Percentiles rank a stretch among this genome's conserved stretches.
Evolutionary conservation across 2,888 invertebrate species (phyloP).

Genomic region (Chelonus formosanus): DNA sequence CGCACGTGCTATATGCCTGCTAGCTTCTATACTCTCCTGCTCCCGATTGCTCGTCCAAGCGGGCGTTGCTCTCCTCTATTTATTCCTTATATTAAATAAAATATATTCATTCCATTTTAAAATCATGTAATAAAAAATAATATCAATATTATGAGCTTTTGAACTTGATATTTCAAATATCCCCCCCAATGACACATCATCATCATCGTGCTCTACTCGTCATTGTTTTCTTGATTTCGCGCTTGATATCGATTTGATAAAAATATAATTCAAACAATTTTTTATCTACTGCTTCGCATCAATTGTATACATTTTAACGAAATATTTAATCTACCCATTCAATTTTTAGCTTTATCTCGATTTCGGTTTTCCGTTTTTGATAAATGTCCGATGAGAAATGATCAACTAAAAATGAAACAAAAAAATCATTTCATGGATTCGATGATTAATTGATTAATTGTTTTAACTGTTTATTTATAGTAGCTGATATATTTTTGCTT

Average conservation of each 20-base stretch:
- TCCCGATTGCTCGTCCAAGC: slow-evolving; percentile 1
- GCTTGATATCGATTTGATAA: slow-evolving; percentile 22
- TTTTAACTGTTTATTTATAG: too few relatives aligned
- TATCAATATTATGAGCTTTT: not conserved
- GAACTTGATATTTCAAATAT: too few relatives aligned
- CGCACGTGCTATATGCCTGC: slow-evolving; percentile 39
- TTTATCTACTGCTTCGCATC: slow-evolving; percentile 17
- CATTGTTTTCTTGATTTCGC: slow-evolving; percentile 4
- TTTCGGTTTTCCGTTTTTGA: slow-evolving; percentile 48
- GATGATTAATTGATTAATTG: too few relatives aligned
- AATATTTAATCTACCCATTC: slow-evolving; percentile 20
- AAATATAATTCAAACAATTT: slow-evolving; percentile 15
- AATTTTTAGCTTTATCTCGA: slow-evolving; percentile 19
- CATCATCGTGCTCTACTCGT: not conserved
- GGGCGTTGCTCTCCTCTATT: slow-evolving; percentile 13
- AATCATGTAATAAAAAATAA: not conserved
- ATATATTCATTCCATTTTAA: too few relatives aligned
- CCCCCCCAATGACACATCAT: too few relatives aligned
- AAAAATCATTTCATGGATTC: too few relatives aligned
- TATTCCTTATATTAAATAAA: not conserved
- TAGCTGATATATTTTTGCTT: too few relatives aligned
- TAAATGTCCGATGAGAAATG: slow-evolving; percentile 40
- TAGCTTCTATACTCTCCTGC: slow-evolving; percentile 13
- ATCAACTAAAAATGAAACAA: too few relatives aligned
- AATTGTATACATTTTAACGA: slow-evolving; percentile 18